Percentiles rank a stretch among this genome's conserved stretches.
These are phyloP conservation scores for Clarias pachynema DNA, from an alignment of 2,797 vertebrate species.

Conservation along the genomic window DNA sequence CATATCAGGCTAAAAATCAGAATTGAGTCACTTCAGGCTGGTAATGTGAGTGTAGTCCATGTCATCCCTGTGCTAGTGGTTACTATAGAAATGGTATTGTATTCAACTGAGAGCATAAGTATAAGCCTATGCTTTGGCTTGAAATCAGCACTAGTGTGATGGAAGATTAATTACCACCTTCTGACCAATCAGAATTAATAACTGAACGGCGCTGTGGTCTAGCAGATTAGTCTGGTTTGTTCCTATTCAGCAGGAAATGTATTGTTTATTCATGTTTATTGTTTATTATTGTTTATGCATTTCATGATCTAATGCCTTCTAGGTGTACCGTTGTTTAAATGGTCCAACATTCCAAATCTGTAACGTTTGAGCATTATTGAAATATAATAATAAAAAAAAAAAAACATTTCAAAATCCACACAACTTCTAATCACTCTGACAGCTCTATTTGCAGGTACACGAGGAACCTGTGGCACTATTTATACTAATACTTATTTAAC, in stretches of 20 bases:
- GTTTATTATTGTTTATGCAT: no score
- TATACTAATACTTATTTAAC: constrained; percentile 6
- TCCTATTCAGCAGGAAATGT: background rate
- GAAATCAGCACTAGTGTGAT: background rate
- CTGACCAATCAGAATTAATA: background rate
- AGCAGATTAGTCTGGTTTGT: background rate
- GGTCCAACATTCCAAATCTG: background rate
- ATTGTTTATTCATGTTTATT: background rate
- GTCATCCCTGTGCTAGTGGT: background rate
- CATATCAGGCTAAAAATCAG: no score
- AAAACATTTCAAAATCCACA: background rate
- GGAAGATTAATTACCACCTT: background rate
- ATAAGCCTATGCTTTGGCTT: background rate
- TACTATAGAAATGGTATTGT: background rate
- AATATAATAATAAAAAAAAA: background rate
- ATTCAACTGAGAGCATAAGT: background rate
- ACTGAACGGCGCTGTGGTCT: background rate
- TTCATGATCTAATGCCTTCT: background rate
- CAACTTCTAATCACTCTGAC: constrained; percentile 16
- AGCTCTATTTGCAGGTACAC: background rate
- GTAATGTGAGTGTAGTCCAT: no score
- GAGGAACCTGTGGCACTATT: background rate
- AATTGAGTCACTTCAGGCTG: no score
- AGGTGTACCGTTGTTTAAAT: background rate
- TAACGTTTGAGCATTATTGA: background rate